Conservation (phyloP, 2,113 vertebrate species). For the Sterrhoptilus dennistouni region DNA sequence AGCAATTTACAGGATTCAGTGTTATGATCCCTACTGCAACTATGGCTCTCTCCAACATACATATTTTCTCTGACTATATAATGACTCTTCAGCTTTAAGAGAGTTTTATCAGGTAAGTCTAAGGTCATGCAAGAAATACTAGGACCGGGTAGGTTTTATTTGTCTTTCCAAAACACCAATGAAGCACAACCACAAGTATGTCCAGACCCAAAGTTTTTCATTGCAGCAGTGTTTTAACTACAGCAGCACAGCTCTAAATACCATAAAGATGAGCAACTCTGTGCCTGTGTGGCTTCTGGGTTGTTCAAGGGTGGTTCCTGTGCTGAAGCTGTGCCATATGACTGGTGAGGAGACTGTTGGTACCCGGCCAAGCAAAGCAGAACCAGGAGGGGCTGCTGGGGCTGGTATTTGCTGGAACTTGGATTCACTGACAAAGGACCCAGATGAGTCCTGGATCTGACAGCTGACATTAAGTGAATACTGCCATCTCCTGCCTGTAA, state of each 20-base stretch:
- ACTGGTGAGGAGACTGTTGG: neutral
- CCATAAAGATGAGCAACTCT: neutral
- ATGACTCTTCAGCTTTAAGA: neutral
- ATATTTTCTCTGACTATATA: neutral
- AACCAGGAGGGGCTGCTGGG: neutral
- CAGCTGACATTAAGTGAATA: neutral
- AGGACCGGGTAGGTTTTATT: neutral
- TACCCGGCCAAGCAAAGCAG: neutral
- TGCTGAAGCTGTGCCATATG: neutral
- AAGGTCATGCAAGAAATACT: neutral
- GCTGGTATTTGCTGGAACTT: neutral
- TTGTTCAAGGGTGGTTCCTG: constrained; percentile 49
- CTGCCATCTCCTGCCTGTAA: neutral
- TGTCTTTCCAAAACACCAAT: neutral
- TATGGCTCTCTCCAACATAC: neutral
- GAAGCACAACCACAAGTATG: neutral
- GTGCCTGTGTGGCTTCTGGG: neutral
- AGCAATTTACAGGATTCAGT: neutral
- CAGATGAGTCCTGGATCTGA: neutral
- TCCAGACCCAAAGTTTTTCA: neutral
- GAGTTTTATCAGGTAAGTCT: neutral
- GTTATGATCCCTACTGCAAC: neutral
- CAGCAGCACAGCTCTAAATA: neutral
- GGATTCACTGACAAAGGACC: neutral
- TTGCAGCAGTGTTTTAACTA: neutral